Evolutionary conservation across 2,797 vertebrate genomes (phyloP).

Genomic region (Alosa sapidissima): DNA sequence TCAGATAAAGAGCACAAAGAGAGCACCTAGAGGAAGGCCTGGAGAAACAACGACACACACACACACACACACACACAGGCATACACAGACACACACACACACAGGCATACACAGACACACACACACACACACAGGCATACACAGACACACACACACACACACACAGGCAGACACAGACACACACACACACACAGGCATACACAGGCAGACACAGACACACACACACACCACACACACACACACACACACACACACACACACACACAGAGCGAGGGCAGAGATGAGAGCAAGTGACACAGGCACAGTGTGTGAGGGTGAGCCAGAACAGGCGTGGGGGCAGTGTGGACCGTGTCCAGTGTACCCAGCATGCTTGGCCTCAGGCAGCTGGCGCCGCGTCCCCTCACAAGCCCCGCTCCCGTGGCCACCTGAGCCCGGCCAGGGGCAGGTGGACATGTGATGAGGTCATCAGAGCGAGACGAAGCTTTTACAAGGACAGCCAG

Average conservation of each 20-base stretch:
- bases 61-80: not conserved
- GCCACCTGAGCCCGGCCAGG: slow-evolving; percentile 55
- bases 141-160: not conserved
- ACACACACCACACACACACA: not conserved
- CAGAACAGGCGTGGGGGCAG: not conserved
- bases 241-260: not conserved
- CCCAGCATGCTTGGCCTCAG: not conserved
- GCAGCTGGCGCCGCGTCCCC: slow-evolving; percentile 42
- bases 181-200: not conserved
- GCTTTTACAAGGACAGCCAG: not conserved
- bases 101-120: not conserved
- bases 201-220: not conserved
- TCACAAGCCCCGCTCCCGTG: slow-evolving; percentile 21
- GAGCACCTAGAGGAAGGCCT: not conserved
- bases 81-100: not conserved
- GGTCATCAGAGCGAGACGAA: slow-evolving; percentile 48
- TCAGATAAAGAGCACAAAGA: not conserved
- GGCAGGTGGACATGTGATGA: slow-evolving; percentile 48
- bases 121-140: not conserved
- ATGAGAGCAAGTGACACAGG: not conserved
- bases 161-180: not conserved
- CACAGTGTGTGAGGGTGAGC: not conserved
- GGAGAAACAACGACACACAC: not conserved
- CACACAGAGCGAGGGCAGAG: not conserved
- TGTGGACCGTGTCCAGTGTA: not conserved